Evolutionary conservation across 2,888 invertebrate species (phyloP).

Genomic region (Stenolophus ochropezus): DNA sequence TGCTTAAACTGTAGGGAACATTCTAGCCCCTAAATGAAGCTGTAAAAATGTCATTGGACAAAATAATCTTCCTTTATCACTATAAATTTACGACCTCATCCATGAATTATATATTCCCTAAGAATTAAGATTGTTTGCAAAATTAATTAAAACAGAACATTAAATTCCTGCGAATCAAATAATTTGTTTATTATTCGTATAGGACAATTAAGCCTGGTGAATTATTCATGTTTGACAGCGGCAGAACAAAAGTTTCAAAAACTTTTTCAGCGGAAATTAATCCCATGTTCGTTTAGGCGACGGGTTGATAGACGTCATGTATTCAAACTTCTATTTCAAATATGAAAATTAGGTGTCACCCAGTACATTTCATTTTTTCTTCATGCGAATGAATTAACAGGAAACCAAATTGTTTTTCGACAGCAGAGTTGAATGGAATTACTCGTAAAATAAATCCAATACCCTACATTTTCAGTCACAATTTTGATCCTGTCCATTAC

Average conservation of each 20-base stretch:
- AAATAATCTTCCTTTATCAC: constrained; percentile 22
- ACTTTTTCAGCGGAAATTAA: constrained; percentile 25
- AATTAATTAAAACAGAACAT: constrained; percentile 9
- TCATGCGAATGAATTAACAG: too few relatives aligned
- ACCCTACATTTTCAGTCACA: too few relatives aligned
- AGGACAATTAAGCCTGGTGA: constrained; percentile 15
- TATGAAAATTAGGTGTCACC: constrained; percentile 29
- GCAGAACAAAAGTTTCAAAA: constrained; percentile 11
- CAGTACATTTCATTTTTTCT: too few relatives aligned
- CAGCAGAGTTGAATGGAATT: too few relatives aligned
- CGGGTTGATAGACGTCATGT: constrained; percentile 16
- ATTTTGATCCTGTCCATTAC: too few relatives aligned
- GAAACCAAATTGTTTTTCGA: too few relatives aligned
- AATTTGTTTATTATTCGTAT: constrained; percentile 39
- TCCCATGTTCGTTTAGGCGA: constrained; percentile 12
- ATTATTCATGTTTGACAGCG: constrained; percentile 21
- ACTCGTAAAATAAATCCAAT: too few relatives aligned
- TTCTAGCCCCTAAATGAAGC: constrained; percentile 13
- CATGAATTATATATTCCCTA: constrained; percentile 4
- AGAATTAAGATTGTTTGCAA: constrained; percentile 13
- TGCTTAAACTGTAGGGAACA: constrained; percentile 11
- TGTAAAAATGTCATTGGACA: constrained; percentile 23
- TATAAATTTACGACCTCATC: constrained; percentile 6
- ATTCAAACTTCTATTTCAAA: constrained; percentile 23
- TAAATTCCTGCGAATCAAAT: neutral